Evolutionary conservation across 53 echinoderm and acorn worm genomes (phyloP), one percentile per base, ranked within the genome.

Genomic region (Patiria pectinifera): DNA sequence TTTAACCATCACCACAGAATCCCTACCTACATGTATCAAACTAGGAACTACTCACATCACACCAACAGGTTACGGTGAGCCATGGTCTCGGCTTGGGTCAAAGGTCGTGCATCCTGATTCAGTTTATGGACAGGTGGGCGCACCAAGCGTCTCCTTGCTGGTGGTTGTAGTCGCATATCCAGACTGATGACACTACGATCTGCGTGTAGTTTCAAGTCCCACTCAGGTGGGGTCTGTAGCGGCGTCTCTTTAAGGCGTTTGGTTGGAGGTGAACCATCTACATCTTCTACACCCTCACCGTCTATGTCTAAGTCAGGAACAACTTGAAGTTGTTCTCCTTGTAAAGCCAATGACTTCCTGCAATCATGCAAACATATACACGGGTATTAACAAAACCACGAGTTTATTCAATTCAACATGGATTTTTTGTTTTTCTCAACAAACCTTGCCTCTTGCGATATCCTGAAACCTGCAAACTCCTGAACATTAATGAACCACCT

Each of bases 261-360:
- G 48, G 82, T 70, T 2, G 93, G 94, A 0, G 91, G 69, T 7
- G 81, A 48, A 8, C 44, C 84, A 0, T 93, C 89, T 7, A 61
- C 44, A 12, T 97, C 94, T n/a, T 82, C 89, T 14, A 75, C 82
- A 6, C 95, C 96, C 19, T 94, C 95, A 3, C 95, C 97, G 45
- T 97, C 94, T 45, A 69, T 25, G 83, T 99, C 97, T 11, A 99
- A 95, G 88, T 99, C 99, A 15, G 99, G 99, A 0, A 97, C 97
- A 3, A 97, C 95, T 59, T 99, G 97, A 10, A 99, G 94, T 46
- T 95, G 93, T 60, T 95, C 96, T 18, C 95, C 96, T 66, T 99
- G 96, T 43, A 97, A 91, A 16, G 97, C 95, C 85, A 97, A 85
- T 0, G 97, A 93, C 92, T 96, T 95, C 99, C 99, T 99, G 76